Evolutionary conservation across 2,888 invertebrate species (phyloP).

Genomic region (Macrophya alboannulata): DNA sequence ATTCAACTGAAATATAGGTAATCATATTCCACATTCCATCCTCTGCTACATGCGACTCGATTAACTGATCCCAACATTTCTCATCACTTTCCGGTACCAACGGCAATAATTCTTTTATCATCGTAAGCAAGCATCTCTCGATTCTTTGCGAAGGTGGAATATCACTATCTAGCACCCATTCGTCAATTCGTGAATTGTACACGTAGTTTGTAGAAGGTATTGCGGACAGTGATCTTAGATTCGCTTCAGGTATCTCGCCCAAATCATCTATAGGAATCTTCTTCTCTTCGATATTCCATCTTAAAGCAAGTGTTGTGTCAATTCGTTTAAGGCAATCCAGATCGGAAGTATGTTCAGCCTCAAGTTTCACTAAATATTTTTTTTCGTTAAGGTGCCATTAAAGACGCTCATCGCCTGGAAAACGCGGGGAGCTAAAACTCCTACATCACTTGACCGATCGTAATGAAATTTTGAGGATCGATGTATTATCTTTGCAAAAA

Average conservation of each 20-base stretch:
- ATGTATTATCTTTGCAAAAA: no score
- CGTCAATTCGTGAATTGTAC: neutral
- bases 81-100: neutral
- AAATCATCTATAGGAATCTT: neutral
- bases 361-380: neutral
- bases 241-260: neutral
- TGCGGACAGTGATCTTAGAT: neutral
- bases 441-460: no score
- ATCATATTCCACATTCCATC: neutral
- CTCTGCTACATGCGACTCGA: neutral
- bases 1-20: neutral
- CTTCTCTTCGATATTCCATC: neutral
- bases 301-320: neutral
- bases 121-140: neutral
- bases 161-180: neutral
- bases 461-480: no score
- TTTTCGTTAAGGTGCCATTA: no score
- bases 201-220: neutral
- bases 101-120: neutral
- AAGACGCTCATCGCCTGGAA: no score
- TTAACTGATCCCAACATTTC: neutral
- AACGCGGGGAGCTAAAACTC: no score
- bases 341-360: neutral
- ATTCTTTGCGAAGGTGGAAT: neutral
- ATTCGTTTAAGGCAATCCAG: neutral